Conservation (phyloP, 2,797 vertebrate species). For the Microctenopoma steveboyesi region DNA sequence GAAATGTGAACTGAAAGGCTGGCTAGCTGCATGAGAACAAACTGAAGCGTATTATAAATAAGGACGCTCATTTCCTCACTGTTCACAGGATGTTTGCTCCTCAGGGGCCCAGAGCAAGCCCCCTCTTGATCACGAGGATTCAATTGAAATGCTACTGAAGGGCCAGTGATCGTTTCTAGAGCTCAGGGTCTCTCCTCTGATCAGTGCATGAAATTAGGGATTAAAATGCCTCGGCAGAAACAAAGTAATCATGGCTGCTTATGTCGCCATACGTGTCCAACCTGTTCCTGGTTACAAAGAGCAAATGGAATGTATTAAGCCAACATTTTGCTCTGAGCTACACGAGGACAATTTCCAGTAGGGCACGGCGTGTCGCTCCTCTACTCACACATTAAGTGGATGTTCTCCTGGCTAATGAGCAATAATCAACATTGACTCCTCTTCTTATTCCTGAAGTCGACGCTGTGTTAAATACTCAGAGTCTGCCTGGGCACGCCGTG, state of each 20-base stretch:
- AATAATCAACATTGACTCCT: constrained; percentile 91
- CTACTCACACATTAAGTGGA: constrained; percentile 88
- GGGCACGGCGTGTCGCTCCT: constrained; percentile 86
- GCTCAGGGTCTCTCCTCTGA: constrained; percentile 76
- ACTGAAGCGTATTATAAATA: constrained; percentile 56
- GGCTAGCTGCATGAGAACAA: constrained; percentile 11
- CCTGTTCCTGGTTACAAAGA: constrained; percentile 85
- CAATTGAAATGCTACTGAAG: constrained; percentile 70
- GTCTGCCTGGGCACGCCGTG: constrained; percentile 33
- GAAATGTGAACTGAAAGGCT: constrained; percentile 7
- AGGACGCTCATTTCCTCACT: constrained; percentile 48
- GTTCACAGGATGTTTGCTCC: constrained; percentile 65
- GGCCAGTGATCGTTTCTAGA: constrained; percentile 64
- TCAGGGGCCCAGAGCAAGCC: constrained; percentile 57
- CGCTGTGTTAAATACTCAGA: constrained; percentile 83
- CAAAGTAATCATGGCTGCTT: constrained; percentile 85
- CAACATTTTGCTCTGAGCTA: constrained; percentile 89
- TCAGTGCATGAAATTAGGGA: constrained; percentile 83
- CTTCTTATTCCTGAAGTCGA: constrained; percentile 86
- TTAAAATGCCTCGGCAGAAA: constrained; percentile 87
- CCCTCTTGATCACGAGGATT: constrained; percentile 73
- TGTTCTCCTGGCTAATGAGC: constrained; percentile 92
- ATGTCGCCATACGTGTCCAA: constrained; percentile 86
- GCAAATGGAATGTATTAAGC: constrained; percentile 89
- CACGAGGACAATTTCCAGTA: constrained; percentile 85